phyloP scores from a whole-genome alignment of 2,797 vertebrate species.

The Sarcophilus harrisii region DNA sequence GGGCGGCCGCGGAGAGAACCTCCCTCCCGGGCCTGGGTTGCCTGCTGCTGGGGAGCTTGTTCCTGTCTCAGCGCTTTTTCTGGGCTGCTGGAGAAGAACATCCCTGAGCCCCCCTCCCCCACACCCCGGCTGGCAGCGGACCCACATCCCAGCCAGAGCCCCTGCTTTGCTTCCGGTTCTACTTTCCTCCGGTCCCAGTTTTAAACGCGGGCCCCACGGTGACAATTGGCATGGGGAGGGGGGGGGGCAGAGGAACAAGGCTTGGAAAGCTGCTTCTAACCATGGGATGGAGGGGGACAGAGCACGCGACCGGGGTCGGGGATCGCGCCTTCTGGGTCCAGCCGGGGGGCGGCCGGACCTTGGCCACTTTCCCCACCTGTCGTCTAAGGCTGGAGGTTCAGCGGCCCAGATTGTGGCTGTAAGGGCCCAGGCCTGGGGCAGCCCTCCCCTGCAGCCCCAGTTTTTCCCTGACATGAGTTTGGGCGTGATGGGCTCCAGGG shows the following conservation, averaged over 20 bases:
- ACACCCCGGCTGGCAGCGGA: background rate
- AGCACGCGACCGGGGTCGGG: background rate
- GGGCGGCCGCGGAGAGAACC: no score
- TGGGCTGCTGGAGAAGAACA: background rate
- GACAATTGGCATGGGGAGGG: background rate
- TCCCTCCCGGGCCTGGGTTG: background rate
- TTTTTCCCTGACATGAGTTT: background rate
- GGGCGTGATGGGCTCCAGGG: background rate
- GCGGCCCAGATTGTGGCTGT: no score
- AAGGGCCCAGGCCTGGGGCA: no score
- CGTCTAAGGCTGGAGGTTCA: background rate
- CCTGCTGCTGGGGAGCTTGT: background rate
- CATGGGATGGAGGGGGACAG: accelerated
- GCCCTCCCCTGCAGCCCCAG: background rate
- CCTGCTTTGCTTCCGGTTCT: background rate
- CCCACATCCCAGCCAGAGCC: background rate
- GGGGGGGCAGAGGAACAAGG: background rate
- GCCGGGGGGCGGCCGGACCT: background rate
- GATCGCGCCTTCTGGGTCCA: background rate
- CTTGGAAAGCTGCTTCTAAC: background rate
- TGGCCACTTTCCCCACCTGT: background rate
- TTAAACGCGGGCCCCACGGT: background rate
- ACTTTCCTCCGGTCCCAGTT: background rate
- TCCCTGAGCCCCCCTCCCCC: background rate
- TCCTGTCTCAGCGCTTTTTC: background rate